Conservation (phyloP, 2,797 vertebrate species). For the Vultur gryphus region DNA sequence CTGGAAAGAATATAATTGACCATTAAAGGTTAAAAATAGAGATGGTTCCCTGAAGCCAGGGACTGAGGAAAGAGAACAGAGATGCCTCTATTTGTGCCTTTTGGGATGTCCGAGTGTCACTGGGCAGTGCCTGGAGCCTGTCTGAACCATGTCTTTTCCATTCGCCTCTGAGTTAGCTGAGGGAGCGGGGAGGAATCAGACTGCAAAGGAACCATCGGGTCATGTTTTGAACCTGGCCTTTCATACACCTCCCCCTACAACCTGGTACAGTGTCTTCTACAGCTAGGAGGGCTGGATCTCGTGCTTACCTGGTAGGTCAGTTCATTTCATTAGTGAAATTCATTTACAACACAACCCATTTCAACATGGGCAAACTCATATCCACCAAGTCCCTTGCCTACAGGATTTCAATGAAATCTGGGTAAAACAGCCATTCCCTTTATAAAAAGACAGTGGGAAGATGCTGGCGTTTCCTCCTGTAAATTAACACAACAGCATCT, state of each 20-base stretch:
- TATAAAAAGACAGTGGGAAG: neutral
- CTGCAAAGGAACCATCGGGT: constrained; percentile 37
- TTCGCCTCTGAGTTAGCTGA: constrained; percentile 3
- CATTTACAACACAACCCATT: neutral
- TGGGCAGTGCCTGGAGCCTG: constrained; percentile 17
- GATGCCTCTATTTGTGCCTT: neutral
- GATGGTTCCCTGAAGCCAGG: neutral
- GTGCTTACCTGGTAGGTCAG: neutral
- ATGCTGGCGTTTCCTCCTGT: constrained; percentile 31
- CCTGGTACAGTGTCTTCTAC: neutral
- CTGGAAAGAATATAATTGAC: constrained; percentile 58
- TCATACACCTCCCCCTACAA: neutral
- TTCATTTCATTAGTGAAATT: neutral
- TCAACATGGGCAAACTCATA: neutral
- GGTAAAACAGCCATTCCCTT: neutral
- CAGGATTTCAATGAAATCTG: neutral
- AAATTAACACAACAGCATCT: constrained; percentile 42
- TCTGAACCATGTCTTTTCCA: neutral
- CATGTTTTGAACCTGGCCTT: constrained; percentile 6
- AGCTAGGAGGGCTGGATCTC: neutral
- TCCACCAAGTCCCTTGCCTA: neutral
- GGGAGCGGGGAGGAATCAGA: neutral
- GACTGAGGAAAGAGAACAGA: constrained; percentile 23
- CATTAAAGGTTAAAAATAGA: constrained; percentile 46
- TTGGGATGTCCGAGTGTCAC: neutral